Evolutionary conservation across 2,113 vertebrate species (phyloP), one percentile per base, ranked within the genome.

Genomic region (Ophthalmolycus amberensis): DNA sequence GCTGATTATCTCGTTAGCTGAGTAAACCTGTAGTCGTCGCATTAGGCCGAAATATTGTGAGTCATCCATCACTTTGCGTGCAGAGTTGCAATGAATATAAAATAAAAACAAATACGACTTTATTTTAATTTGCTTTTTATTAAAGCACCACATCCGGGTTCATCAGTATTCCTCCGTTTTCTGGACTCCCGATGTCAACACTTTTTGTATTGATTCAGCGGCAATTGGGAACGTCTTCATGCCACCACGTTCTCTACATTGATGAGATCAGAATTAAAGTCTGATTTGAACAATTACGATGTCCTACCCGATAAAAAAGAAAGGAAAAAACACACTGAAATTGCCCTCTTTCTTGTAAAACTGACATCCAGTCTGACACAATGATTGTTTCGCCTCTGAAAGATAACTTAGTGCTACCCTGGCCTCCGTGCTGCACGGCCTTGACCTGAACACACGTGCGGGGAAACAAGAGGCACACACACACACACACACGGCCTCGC

Each of bases 391-490:
- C 12, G 20, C 12, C 4, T n/a, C 10, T 18, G 20, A 46, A 25
- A 48, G 20, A 68, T 59, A 34, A 56, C 22, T 20, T 29, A 64
- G 20, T 6, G 5, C 25, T 5, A 72, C 64, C 73, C 38, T 64
- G 38, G 32, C 74, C 85, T 40, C 40, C 54, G 3, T 64, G 62
- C 48, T 77, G 83, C 63, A 65, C 25, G 0, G 52, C 59, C 85
- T 72, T 76, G 75, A 85, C 86, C 64, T 69, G 64, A 73, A 40
- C 71, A 68, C 83, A 62, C 64, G 34, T 65, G 37, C 42, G 11
- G 32, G 12, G 44, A 29, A n/a, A 77, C 20, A 48, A 72, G 37
- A 77, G 71, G 27, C 72, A 64, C 72, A 0, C 69, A 64, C 42
- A 58, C 54, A 37, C 48, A 9, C 14, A 15, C 52, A 22, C 56